Percentiles rank a stretch among this genome's conserved stretches.
These are phyloP conservation scores for Hyposoter dolosus DNA, from an alignment of 2,888 invertebrate species.

Conservation along the genomic window DNA sequence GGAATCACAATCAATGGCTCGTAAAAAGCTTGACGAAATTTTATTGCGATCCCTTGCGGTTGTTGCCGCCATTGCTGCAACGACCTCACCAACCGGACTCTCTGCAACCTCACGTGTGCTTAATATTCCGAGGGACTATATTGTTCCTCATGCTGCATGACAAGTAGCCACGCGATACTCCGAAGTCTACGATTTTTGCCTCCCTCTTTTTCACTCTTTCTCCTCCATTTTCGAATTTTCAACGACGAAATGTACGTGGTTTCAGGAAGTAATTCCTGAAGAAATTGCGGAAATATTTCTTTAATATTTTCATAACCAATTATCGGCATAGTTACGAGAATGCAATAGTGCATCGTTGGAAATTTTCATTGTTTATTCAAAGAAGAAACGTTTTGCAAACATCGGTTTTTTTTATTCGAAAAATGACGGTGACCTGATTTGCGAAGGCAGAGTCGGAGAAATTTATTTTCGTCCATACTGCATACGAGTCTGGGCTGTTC, in stretches of 20 bases:
- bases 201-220: neutral
- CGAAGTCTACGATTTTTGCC: slow-evolving; percentile 6
- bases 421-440: neutral
- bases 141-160: slow-evolving; percentile 55
- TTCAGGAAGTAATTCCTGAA: neutral
- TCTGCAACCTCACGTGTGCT: slow-evolving; percentile 69
- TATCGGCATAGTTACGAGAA: neutral
- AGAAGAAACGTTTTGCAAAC: neutral
- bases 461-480: neutral
- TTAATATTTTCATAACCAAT: neutral
- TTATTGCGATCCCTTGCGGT: slow-evolving; percentile 62
- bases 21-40: slow-evolving; percentile 45
- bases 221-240: slow-evolving; percentile 27
- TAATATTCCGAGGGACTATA: slow-evolving; percentile 67
- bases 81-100: slow-evolving; percentile 41
- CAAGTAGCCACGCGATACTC: slow-evolving; percentile 65
- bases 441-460: no score
- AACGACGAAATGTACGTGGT: neutral
- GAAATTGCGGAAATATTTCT: neutral
- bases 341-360: neutral
- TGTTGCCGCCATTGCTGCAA: slow-evolving; percentile 45
- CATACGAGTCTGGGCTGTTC: neutral
- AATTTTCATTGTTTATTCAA: neutral
- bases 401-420: neutral
- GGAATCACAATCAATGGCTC: slow-evolving; percentile 27